phyloP scores from a whole-genome alignment of 2,113 vertebrate genomes.

The Scalopus aquaticus region DNA sequence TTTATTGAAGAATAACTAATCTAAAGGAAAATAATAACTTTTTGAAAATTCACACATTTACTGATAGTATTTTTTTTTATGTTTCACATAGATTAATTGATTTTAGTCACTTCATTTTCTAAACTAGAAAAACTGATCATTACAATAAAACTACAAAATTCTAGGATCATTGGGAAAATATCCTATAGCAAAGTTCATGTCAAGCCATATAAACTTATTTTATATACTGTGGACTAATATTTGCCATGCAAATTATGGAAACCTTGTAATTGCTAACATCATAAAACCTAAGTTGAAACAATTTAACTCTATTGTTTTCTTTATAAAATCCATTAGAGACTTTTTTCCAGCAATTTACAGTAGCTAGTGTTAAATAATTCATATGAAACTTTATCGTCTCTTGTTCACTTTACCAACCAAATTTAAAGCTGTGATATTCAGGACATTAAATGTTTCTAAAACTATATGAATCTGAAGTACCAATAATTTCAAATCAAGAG shows the following conservation, averaged over 20 bases:
- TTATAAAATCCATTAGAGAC: neutral
- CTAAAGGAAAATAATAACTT: neutral
- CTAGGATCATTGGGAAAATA: neutral
- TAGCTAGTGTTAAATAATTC: neutral
- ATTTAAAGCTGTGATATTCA: neutral
- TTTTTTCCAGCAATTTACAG: neutral
- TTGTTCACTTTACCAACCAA: neutral
- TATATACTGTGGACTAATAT: neutral
- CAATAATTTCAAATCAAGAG: constrained; percentile 48
- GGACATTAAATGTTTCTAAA: constrained; percentile 12
- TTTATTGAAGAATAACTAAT: neutral
- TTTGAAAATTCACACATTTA: neutral
- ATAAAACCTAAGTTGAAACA: neutral
- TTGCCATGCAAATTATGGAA: neutral
- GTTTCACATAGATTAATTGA: neutral
- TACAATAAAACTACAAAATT: neutral
- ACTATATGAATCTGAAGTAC: constrained; percentile 42
- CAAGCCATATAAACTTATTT: neutral
- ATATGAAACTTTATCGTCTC: neutral
- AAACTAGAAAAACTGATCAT: neutral
- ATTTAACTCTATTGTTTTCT: neutral
- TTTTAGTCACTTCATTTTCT: constrained; percentile 12
- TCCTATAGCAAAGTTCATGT: neutral
- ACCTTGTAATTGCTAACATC: neutral
- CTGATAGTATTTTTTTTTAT: neutral